Percentiles rank a stretch among this genome's conserved stretches.
Evolutionary conservation across 2,797 vertebrate genomes (phyloP).

Genomic region (Typhlichthys eigenmanni): DNA sequence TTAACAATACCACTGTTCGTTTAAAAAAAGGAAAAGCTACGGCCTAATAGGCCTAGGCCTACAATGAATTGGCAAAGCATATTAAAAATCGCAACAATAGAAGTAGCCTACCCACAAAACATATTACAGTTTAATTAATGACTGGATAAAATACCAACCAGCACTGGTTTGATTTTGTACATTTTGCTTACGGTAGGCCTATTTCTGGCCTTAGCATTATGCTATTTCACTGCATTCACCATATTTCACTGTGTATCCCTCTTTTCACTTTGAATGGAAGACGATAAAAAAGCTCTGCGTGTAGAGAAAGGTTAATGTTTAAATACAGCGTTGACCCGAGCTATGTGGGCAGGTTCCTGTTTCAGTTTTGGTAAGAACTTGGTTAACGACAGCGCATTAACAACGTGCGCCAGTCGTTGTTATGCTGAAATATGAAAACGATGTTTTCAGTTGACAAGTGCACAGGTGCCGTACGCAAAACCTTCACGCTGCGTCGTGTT

Average conservation of each 20-base stretch:
- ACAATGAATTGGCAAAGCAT: too few species aligned
- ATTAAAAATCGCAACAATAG: too few species aligned
- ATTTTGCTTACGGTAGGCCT: background rate
- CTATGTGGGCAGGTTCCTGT: conserved; percentile 13
- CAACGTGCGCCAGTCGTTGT: background rate
- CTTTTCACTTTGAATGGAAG: conserved; percentile 2
- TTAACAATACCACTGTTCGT: too few species aligned
- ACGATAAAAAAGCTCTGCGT: conserved; percentile 46
- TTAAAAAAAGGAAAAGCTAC: too few species aligned
- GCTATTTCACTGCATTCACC: background rate
- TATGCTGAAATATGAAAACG: background rate
- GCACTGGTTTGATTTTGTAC: background rate
- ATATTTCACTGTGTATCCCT: background rate
- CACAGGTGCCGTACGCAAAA: conserved; percentile 48
- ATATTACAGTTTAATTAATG: too few species aligned
- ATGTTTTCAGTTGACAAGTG: conserved; percentile 21
- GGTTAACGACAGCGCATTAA: too few species aligned
- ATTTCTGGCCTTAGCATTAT: background rate
- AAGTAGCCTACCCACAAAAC: too few species aligned
- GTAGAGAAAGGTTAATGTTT: conserved; percentile 43
- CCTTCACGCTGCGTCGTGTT: conserved; percentile 9
- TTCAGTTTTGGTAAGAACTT: too few species aligned
- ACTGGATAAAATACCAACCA: background rate
- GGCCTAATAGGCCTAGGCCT: too few species aligned
- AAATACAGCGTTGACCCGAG: conserved; percentile 37